Base-by-base conservation (phyloP, 2,113 vertebrate species). In the Speoplatyrhinus poulsoni region DNA sequence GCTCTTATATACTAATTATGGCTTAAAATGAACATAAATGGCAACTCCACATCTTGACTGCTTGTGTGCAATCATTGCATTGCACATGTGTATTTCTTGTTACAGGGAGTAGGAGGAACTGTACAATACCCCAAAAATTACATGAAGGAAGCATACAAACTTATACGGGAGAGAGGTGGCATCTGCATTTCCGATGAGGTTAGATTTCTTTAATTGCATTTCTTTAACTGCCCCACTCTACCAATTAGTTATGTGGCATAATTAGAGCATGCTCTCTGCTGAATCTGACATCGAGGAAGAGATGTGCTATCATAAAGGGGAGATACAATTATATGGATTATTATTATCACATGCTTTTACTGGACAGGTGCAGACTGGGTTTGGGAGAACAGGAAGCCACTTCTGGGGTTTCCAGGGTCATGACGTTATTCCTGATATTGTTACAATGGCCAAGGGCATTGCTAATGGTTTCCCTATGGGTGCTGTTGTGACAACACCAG, bases 381-480 rank as follows among this genome's bases (percentile, higher is more conserved):
- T 99, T 85, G 95, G 95, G 32, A 90, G 96, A 60, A 92, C 93
- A 32, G 96, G 96, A 72, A 96, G 90, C 77, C 95, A 99, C 83
- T 96, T 94, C 87, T 99, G 98, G 98, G 96, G 96, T 36, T 99
- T 98, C 84, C 91, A 98, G 86, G 91, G 92, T 32, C 95, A 98
- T 7, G 92, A 79, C 0, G 88, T 98, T 8, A 63, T 96, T 52
- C 98, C 98, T 48, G 98, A 99, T 73, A 96, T 99, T 1, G 93
- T 98, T 60, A 99, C 96, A 46, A 92, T 97, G 94, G 95, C 96
- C 0, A 99, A 99, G 81, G 96, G 94, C 19, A 99, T 99, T 15
- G 98, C 92, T 6, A 98, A 98, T 69, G 98, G 98, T n/a, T 99
- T 96, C 82, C 98, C 98, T 46, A 96, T 99, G 96, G 96, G 90